These are phyloP conservation scores for Aphelenchoides fujianensis DNA, from an alignment of 1,140 invertebrate genomes.

Conservation along the genomic window DNA sequence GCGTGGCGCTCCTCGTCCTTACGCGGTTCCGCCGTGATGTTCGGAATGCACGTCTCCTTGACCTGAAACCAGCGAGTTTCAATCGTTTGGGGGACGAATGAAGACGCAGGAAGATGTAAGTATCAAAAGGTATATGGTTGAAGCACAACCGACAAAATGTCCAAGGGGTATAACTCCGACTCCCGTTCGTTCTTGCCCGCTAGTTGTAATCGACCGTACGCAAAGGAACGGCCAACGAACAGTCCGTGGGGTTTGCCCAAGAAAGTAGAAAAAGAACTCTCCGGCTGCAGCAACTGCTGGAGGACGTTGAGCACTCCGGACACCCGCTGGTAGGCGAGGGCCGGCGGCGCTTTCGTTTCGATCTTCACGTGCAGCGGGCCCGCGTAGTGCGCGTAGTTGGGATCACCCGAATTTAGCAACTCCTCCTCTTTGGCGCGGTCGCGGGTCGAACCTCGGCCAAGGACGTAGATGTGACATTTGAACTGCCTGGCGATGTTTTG, in stretches of 20 bases:
- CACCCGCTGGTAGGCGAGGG: slow-evolving; percentile 84
- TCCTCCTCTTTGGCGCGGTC: slow-evolving; percentile 86
- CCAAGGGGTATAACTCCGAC: background rate
- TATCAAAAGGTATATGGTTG: background rate
- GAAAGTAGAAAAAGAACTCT: slow-evolving; percentile 14
- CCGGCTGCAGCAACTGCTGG: slow-evolving; percentile 42
- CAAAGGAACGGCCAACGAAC: background rate
- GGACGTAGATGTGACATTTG: slow-evolving; percentile 88
- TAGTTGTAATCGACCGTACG: background rate
- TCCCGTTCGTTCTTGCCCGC: slow-evolving; percentile 1
- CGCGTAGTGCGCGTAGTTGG: slow-evolving; percentile 83
- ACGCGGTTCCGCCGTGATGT: slow-evolving; percentile 37
- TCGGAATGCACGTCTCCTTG: slow-evolving; percentile 48
- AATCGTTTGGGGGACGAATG: background rate
- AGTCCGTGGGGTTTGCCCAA: background rate
- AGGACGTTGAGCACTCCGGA: slow-evolving; percentile 65
- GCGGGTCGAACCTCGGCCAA: slow-evolving; percentile 88
- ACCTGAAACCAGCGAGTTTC: slow-evolving; percentile 35
- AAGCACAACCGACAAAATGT: background rate
- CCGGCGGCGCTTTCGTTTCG: slow-evolving; percentile 79
- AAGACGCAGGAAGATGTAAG: background rate
- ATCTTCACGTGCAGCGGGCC: slow-evolving; percentile 91
- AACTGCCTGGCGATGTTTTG: slow-evolving; percentile 88
- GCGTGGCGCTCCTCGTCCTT: slow-evolving; percentile 24
- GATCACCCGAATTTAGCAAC: slow-evolving; percentile 77